Base-by-base conservation (phyloP, 2,113 vertebrate genomes). In the Tor tambroides region DNA sequence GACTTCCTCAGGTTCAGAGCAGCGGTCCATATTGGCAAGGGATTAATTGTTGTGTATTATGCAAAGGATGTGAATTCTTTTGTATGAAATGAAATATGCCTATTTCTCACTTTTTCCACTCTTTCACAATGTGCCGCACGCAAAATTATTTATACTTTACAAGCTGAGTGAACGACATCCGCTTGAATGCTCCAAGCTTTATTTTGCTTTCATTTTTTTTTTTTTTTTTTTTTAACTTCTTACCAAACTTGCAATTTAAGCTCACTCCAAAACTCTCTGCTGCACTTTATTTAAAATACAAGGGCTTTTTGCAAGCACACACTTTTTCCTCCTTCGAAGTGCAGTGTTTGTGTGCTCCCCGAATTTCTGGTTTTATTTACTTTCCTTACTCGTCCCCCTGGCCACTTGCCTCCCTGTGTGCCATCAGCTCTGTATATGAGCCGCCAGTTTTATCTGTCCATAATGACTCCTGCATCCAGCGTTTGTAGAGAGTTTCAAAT, bases 21-120 rank as follows among this genome's bases (percentile, higher is more conserved):
- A 23, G n/a, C 56, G 56, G 43, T 17, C 82, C 46, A 83, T 59
- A 80, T 87, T 86, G 61, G 38, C 46, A 77, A 49, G 74, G 85
- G 71, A 87, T 87, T 88, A 89, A 54, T 90, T 86, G 82, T 82
- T 86, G 56, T 67, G 69, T 56, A 87, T 89, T 89, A 91, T 88
- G 87, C 87, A 89, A 76, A 77, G 80, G 65, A 86, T 56, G 80
- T 54, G 71, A 54, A 49, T 89, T 88, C 26, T 26, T 90, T 88
- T 89, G 85, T 85, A 72, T 2, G 19, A 72, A 80, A 59, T 10
- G 28, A 74, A 89, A 89, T 85, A 54, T 88, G 90, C 88, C 85
- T 80, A 80, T 83, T 85, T 87, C 54, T 87, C 87, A 89, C 69
- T 87, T 88, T 91, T 89, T 89, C 87, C 88, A 88, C 77, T 88